Percentiles rank a stretch among this genome's conserved stretches.
phyloP scores from a whole-genome alignment of 1,140 invertebrate genomes.

The Panulirus ornatus region DNA sequence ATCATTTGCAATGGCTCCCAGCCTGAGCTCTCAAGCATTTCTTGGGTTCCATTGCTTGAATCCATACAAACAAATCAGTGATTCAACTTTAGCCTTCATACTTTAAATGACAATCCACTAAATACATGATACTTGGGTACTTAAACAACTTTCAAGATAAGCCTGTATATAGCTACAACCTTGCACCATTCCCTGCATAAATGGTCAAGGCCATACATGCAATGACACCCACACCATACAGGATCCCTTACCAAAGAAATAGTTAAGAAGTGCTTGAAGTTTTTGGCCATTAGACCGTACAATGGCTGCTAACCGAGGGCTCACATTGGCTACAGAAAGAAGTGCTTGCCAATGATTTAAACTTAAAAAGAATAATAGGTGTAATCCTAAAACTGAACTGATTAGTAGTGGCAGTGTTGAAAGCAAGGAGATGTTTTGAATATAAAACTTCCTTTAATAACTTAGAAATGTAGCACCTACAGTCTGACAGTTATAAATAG shows the following conservation, averaged over 20 bases:
- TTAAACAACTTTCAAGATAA: background rate
- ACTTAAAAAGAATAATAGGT: background rate
- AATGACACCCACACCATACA: constrained; percentile 20
- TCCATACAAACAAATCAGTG: too few relatives aligned
- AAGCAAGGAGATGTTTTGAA: too few relatives aligned
- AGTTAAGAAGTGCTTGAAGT: constrained; percentile 70
- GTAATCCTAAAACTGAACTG: background rate
- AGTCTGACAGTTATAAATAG: too few relatives aligned
- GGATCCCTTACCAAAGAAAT: constrained; percentile 71
- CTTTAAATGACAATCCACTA: too few relatives aligned
- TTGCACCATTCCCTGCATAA: constrained; percentile 18
- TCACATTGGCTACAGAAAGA: constrained; percentile 69
- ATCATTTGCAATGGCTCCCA: background rate
- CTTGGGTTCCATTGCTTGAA: background rate
- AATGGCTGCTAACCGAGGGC: constrained; percentile 71
- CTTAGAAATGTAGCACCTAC: too few relatives aligned
- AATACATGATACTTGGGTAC: background rate
- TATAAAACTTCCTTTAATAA: too few relatives aligned
- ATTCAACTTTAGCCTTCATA: too few relatives aligned
- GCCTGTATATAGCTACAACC: background rate
- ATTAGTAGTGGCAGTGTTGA: too few relatives aligned
- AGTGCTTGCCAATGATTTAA: constrained; percentile 19
- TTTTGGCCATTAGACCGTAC: constrained; percentile 67
- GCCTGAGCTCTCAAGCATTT: background rate
- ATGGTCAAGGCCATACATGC: constrained; percentile 29